Evolutionary conservation across 1,140 invertebrate genomes (phyloP).

Genomic region (Drosophila subpulchrella): DNA sequence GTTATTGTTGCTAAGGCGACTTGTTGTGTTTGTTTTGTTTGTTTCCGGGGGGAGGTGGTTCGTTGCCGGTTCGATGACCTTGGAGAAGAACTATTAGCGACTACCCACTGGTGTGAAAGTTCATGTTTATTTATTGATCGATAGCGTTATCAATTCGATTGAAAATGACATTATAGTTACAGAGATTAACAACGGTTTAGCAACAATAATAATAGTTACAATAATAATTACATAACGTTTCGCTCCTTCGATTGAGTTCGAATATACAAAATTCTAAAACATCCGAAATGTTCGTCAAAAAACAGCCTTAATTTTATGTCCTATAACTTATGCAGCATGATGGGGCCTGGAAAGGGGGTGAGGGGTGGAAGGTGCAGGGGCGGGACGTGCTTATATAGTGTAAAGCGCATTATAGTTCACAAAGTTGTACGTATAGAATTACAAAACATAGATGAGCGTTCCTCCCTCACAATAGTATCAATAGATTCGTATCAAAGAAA

Average conservation of each 20-base stretch:
- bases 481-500: slow-evolving; percentile 79
- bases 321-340: slow-evolving; percentile 37
- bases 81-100: background rate
- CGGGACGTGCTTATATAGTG: slow-evolving; percentile 27
- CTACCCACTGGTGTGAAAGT: slow-evolving; percentile 8
- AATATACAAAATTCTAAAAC: slow-evolving; percentile 78
- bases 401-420: slow-evolving; percentile 51
- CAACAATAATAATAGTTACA: slow-evolving; percentile 66
- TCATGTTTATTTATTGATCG: slow-evolving; percentile 54
- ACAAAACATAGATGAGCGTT: slow-evolving; percentile 63
- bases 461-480: slow-evolving; percentile 18
- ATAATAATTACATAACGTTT: slow-evolving; percentile 65
- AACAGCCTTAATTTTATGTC: slow-evolving; percentile 77
- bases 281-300: slow-evolving; percentile 74
- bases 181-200: slow-evolving; percentile 72
- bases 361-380: slow-evolving; percentile 4
- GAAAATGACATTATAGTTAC: slow-evolving; percentile 71
- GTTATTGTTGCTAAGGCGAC: slow-evolving; percentile 67
- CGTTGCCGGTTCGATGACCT: slow-evolving; percentile 35
- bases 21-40: slow-evolving; percentile 41
- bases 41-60: slow-evolving; percentile 3
- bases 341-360: slow-evolving; percentile 6
- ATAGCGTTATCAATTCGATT: slow-evolving; percentile 69
- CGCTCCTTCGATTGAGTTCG: slow-evolving; percentile 58
- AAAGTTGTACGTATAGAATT: slow-evolving; percentile 57